These are phyloP conservation scores for Microtus pennsylvanicus DNA, from an alignment of 2,113 vertebrate genomes.

Conservation along the genomic window DNA sequence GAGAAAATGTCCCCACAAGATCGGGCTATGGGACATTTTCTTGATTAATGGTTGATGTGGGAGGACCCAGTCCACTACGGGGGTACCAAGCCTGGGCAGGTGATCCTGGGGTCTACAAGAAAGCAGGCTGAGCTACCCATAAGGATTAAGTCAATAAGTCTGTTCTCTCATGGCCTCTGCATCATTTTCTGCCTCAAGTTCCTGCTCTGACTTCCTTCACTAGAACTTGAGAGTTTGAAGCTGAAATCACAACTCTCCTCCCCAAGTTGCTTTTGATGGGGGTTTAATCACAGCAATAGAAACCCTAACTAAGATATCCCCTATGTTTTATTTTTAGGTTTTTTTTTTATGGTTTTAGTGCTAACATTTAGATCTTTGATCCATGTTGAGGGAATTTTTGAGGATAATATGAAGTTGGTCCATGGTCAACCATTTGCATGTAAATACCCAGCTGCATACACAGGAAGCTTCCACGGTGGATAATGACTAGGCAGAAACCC, in stretches of 20 bases:
- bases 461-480: background rate
- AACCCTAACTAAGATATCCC: background rate
- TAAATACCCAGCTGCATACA: background rate
- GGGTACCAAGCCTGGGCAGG: background rate
- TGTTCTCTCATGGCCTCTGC: background rate
- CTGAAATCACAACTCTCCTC: background rate
- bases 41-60: background rate
- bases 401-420: background rate
- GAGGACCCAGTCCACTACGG: background rate
- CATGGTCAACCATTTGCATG: background rate
- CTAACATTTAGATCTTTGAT: background rate
- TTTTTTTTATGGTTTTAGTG: background rate
- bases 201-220: background rate
- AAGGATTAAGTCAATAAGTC: background rate
- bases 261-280: background rate
- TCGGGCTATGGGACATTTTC: background rate
- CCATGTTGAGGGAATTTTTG: background rate
- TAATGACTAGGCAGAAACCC: background rate
- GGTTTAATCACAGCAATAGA: background rate
- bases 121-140: background rate
- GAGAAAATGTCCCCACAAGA: background rate
- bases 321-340: background rate
- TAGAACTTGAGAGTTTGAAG: background rate
- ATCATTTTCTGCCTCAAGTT: background rate
- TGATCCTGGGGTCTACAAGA: background rate